Conservation (phyloP, 2,888 invertebrate genomes). For the Heteropelma amictum region DNA sequence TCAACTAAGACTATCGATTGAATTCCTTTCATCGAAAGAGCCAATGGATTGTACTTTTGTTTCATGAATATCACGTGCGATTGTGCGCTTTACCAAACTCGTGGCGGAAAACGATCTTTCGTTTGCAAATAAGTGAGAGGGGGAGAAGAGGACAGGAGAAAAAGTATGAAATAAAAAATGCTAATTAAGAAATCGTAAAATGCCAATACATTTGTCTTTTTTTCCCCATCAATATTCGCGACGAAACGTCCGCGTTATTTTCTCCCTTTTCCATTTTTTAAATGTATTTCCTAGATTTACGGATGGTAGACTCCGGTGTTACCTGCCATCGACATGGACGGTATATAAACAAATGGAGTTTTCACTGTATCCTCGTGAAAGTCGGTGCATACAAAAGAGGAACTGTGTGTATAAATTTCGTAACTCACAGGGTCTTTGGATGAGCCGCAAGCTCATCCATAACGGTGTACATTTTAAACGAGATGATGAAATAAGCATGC, state of each 20-base stretch:
- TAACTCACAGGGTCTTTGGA: slow-evolving; percentile 65
- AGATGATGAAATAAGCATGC: slow-evolving; percentile 29
- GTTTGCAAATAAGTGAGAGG: slow-evolving; percentile 26
- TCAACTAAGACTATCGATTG: no score
- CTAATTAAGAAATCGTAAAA: not conserved
- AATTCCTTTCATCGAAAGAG: no score
- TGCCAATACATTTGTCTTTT: no score
- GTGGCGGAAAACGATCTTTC: slow-evolving; percentile 34
- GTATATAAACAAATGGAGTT: not conserved
- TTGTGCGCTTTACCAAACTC: slow-evolving; percentile 14
- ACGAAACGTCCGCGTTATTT: no score
- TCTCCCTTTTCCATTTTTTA: no score
- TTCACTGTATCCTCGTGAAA: not conserved
- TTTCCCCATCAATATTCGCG: no score
- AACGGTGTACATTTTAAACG: slow-evolving; percentile 55
- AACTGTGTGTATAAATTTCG: not conserved
- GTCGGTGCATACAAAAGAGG: not conserved
- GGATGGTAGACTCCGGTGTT: not conserved
- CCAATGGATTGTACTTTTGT: no score
- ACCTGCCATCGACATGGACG: not conserved
- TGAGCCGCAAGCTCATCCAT: slow-evolving; percentile 54
- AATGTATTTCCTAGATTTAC: no score
- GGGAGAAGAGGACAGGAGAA: not conserved
- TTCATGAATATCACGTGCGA: no score
- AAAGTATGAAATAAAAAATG: slow-evolving; percentile 1